Conservation (phyloP, 1,140 invertebrate species). For the Lutraria rhynchaena region DNA sequence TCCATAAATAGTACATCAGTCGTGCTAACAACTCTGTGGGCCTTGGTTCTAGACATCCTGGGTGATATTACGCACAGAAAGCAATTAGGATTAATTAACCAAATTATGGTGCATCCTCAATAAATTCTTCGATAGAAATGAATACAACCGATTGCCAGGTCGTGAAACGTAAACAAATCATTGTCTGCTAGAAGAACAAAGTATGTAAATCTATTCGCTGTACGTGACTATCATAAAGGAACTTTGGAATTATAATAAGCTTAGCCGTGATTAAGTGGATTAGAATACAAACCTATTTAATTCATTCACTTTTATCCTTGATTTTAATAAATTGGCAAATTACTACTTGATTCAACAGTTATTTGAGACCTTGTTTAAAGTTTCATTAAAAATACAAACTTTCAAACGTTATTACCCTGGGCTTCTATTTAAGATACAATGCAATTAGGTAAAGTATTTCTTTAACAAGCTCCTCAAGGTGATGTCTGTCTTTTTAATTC, state of each 20-base stretch:
- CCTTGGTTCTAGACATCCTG: too few species aligned
- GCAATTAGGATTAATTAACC: too few species aligned
- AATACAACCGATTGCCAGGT: too few species aligned
- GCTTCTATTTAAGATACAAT: constrained; percentile 4
- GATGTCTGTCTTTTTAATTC: constrained; percentile 26
- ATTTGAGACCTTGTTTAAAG: constrained; percentile 36
- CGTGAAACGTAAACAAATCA: too few species aligned
- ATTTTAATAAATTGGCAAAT: constrained; percentile 44
- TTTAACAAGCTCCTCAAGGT: constrained; percentile 6
- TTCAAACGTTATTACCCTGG: constrained; percentile 9
- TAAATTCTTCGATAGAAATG: too few species aligned
- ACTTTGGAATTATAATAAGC: neutral
- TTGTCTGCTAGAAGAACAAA: neutral
- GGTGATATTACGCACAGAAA: too few species aligned
- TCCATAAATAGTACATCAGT: too few species aligned
- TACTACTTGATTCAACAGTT: constrained; percentile 17
- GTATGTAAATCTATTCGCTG: constrained; percentile 12
- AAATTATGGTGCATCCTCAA: too few species aligned
- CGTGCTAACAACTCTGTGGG: too few species aligned
- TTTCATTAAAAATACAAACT: constrained; percentile 28
- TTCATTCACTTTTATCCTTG: neutral
- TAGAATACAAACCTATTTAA: constrained; percentile 14
- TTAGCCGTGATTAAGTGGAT: constrained; percentile 9
- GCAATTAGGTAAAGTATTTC: constrained; percentile 24
- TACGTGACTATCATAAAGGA: constrained; percentile 22